Evolutionary conservation across 2,888 invertebrate species (phyloP), one percentile per base, ranked within the genome.

Genomic region (Cyclophora punctaria): DNA sequence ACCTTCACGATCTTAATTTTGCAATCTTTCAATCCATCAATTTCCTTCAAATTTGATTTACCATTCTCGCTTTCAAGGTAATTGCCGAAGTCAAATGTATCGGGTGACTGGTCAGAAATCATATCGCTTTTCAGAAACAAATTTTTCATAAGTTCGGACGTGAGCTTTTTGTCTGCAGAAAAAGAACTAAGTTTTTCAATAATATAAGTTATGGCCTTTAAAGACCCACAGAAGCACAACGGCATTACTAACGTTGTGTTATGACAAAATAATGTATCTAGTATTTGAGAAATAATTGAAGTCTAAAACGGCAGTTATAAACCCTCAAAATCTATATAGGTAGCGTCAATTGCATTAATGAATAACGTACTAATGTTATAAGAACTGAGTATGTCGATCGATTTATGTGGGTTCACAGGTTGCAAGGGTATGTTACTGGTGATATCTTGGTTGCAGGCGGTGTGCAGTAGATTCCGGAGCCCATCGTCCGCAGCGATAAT

Each of bases 1-100:
- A 87, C 82, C 72, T 80, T 80, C 46, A 86, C 75, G 48, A 88
- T 80, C 63, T 83, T 85, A 48, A 86, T 76, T 41, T 72, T 75
- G 59, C 78, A 83, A 46, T 83, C 80, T 46, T 75, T 71, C 43
- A 75, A 71, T 40, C 66, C 50, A 43, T 79, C 78, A 7, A 57
- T 56, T 44, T 79, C 80, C 58, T 73, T 76, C 3, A 73, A 52
- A 2, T 81, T 72, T 0, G 80, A 77, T 62, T 80, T 79, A 2
- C 77, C 63, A 64, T 75, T 80, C 55, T 75, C 75, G 20, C 58
- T 58, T 35, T 58, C 67, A 6, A 58, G 60, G 7, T 56, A 61
- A 50, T 78, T 76, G 5, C 67, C 66, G 50, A 67, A 62, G 3
- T 73, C 73, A 60, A 68, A 69, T 74, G 2, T 73, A 35, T 71